Base-by-base conservation (phyloP, 2,113 vertebrate genomes). In the Callorhinus ursinus region DNA sequence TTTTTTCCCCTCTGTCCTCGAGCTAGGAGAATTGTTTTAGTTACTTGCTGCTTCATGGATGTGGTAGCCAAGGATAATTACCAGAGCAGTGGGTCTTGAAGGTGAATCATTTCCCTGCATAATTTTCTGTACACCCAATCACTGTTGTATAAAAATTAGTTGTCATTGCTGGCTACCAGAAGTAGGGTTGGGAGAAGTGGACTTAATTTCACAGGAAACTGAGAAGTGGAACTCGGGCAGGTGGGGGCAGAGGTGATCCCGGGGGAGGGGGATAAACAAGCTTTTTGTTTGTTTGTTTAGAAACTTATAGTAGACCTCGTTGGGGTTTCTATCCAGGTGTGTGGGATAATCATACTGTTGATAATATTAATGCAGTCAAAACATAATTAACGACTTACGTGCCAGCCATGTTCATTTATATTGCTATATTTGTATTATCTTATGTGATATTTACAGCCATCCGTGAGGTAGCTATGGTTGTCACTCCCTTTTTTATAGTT, bases 41-140 rank as follows among this genome's bases (percentile, higher is more conserved):
- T 80, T 92, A 8, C 83, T 87, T 76, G 42, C 28, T 80, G 33
- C 49, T 67, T 89, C 49, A 26, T 81, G 46, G 74, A 49, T 84
- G 42, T 86, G 83, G 86, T 93, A 84, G 63, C 76, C 26, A 82
- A 42, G 22, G 71, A 53, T 92, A 81, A 79, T 82, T 90, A 46
- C 49, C 3, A 33, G 65, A 86, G 90, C 91, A 83, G 14, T 63
- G 14, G 39, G 61, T 96, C 74, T 74, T 80, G 31, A 61, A 61
- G 92, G 0, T 84, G 87, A 88, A 21, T 96, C 46, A 72, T 77
- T 96, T 90, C 59, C 87, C 36, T 77, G 10, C 63, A 33, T 77
- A 42, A 59, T 85, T 93, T 92, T 87, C 87, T 67, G 57, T 67
- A 26, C 4, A 84, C 18, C 21, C 51, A 72, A 1, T 95, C 80